Evolutionary conservation across 1,140 invertebrate genomes (phyloP).

Genomic region (Drosophila busckii): DNA sequence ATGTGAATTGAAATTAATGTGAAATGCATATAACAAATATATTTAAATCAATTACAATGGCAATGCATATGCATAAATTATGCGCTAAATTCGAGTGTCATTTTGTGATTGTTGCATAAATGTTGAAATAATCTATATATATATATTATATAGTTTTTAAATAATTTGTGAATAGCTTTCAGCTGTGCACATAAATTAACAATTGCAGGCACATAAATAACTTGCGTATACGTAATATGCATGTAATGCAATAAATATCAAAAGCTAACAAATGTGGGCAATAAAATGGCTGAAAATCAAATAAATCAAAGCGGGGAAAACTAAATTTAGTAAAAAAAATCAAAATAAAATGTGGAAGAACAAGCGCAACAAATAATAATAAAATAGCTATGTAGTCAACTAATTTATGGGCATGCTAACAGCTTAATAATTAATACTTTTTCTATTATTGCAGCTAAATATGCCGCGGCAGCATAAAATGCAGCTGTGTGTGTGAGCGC

Average conservation of each 20-base stretch:
- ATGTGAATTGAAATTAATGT: no score
- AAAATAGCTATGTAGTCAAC: no score
- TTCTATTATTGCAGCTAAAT: no score
- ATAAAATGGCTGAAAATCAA: constrained; percentile 65
- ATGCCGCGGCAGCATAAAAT: no score
- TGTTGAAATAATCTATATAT: not conserved
- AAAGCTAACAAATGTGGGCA: constrained; percentile 66
- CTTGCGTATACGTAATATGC: no score
- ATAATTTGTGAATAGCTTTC: constrained; percentile 4
- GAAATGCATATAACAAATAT: not conserved
- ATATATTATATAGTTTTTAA: not conserved
- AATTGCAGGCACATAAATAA: constrained; percentile 57
- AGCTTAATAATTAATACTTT: no score
- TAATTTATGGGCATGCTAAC: no score
- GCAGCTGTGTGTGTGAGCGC: no score
- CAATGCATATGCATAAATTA: constrained; percentile 13
- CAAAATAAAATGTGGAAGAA: no score
- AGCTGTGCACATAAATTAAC: constrained; percentile 42
- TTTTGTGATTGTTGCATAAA: constrained; percentile 8
- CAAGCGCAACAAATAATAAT: no score
- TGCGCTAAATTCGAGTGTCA: constrained; percentile 9
- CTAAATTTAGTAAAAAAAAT: no score
- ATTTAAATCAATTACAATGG: constrained; percentile 18
- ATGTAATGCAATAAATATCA: constrained; percentile 54
- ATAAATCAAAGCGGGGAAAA: no score